Conservation (phyloP, 1,140 invertebrate genomes). For the Cecropterus lyciades region DNA sequence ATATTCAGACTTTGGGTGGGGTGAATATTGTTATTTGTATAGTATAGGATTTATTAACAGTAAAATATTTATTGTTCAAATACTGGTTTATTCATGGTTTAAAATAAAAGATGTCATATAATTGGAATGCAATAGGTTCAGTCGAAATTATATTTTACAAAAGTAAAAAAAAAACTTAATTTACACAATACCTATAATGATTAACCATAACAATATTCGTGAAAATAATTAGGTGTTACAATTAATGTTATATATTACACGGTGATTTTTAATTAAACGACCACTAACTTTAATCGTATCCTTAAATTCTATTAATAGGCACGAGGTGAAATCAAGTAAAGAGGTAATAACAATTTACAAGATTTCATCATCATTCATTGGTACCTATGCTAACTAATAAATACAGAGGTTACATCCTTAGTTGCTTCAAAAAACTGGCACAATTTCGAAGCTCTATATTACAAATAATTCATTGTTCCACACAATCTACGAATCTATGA, state of each 20-base stretch:
- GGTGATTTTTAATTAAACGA: constrained; percentile 37
- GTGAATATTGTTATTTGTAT: constrained; percentile 14
- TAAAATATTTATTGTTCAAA: neutral
- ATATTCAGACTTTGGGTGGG: constrained; percentile 33
- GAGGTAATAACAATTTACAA: constrained; percentile 48
- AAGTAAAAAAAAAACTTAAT: constrained; percentile 35
- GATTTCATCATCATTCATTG: constrained; percentile 40
- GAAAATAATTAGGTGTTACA: constrained; percentile 1
- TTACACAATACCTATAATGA: neutral
- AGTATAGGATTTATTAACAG: neutral
- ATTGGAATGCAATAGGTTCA: constrained; percentile 22
- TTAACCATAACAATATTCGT: constrained; percentile 15
- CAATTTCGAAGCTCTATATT: constrained; percentile 19
- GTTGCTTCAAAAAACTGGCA: constrained; percentile 15
- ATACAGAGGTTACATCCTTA: constrained; percentile 28
- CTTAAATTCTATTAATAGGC: constrained; percentile 42
- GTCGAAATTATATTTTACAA: constrained; percentile 39
- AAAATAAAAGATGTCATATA: constrained; percentile 8
- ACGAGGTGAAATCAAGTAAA: constrained; percentile 72
- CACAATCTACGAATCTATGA: constrained; percentile 54
- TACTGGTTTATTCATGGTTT: neutral
- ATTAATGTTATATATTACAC: constrained; percentile 9
- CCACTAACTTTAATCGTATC: constrained; percentile 56
- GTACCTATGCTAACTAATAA: constrained; percentile 35
- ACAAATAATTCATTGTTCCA: constrained; percentile 38